These are phyloP conservation scores for Sweltsa coloradensis DNA, from an alignment of 1,140 invertebrate species.

Conservation along the genomic window DNA sequence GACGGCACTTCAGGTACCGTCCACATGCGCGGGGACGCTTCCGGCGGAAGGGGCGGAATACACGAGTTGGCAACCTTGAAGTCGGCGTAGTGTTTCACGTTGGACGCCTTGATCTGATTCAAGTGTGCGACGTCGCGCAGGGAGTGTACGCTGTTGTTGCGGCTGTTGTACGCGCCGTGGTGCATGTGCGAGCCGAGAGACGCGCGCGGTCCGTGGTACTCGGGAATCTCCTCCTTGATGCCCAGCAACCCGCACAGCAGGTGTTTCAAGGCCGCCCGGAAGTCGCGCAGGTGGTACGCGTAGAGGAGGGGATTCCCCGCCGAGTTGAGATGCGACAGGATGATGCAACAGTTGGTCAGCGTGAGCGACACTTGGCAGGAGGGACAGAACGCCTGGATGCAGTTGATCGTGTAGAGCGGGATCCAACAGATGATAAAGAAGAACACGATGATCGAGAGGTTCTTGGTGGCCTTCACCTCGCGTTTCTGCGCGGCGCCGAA, in stretches of 20 bases:
- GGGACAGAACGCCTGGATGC: constrained; percentile 66
- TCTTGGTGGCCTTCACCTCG: constrained; percentile 86
- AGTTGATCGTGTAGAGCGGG: constrained; percentile 83
- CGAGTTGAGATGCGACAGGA: constrained; percentile 79
- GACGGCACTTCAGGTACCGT: constrained; percentile 5
- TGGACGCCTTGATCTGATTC: not conserved
- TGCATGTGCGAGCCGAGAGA: not conserved
- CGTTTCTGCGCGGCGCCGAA: constrained; percentile 65
- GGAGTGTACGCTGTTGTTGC: constrained; percentile 3
- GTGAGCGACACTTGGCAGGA: constrained; percentile 48
- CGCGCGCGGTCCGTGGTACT: not conserved
- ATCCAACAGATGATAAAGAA: constrained; percentile 92
- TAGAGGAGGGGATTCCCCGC: constrained; percentile 79
- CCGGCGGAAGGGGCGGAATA: not conserved
- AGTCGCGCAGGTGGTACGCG: constrained; percentile 80
- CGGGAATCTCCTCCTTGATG: not conserved
- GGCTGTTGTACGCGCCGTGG: too few species aligned
- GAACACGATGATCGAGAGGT: constrained; percentile 76
- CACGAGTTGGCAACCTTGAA: not conserved
- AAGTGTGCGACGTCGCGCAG: not conserved
- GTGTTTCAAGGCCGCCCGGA: constrained; percentile 47
- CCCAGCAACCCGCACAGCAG: constrained; percentile 14
- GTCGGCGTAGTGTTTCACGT: not conserved
- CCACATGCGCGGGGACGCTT: constrained; percentile 1
- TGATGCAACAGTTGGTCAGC: constrained; percentile 70